phyloP scores from a whole-genome alignment of 1,140 invertebrate genomes.

The Drosophila bocki region DNA sequence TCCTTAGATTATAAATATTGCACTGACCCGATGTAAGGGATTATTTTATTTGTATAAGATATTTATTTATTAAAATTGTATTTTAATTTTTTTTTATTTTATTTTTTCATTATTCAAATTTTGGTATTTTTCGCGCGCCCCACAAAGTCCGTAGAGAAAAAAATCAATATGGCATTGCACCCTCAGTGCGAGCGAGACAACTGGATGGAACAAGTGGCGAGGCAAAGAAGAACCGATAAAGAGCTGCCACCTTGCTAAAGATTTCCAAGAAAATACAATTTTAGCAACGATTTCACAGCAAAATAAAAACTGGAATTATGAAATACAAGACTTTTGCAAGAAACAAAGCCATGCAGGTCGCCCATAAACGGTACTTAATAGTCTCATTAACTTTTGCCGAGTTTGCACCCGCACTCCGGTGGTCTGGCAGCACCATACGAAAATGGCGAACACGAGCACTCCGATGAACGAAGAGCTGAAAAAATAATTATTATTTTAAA shows the following conservation, averaged over 20 bases:
- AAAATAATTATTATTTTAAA: conserved; percentile 85
- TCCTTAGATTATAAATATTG: no score
- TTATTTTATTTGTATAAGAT: no score
- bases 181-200: conserved; percentile 40
- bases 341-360: not conserved
- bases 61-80: not conserved
- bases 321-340: not conserved
- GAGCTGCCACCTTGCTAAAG: conserved; percentile 33
- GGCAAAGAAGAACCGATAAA: conserved; percentile 28
- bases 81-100: no score
- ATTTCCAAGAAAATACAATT: not conserved
- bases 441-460: conserved; percentile 83
- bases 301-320: not conserved
- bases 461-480: conserved; percentile 82
- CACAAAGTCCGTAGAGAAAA: conserved; percentile 27
- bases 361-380: not conserved
- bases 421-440: conserved; percentile 64
- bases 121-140: not conserved
- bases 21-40: no score
- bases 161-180: conserved; percentile 23
- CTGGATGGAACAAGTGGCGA: not conserved
- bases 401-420: not conserved
- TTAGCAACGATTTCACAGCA: not conserved
- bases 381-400: not conserved
- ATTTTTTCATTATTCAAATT: not conserved